phyloP scores from a whole-genome alignment of 2,797 vertebrate species.

The Alauda arvensis region DNA sequence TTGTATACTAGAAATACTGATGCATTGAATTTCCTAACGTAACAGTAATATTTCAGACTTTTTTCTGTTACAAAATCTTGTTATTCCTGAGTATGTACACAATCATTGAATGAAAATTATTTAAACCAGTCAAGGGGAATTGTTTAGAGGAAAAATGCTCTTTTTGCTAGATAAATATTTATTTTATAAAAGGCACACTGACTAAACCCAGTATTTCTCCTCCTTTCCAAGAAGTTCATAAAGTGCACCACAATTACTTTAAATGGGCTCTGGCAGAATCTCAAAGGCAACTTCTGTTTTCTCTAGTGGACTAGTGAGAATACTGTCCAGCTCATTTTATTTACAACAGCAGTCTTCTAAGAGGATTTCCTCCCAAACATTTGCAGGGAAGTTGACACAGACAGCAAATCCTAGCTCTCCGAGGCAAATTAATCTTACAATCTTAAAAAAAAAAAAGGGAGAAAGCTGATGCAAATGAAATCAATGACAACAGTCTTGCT shows the following conservation, averaged over 20 bases:
- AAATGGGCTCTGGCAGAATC: neutral
- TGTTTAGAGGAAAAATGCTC: neutral
- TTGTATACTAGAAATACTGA: neutral
- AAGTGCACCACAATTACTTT: neutral
- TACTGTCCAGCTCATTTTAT: neutral
- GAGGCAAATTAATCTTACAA: neutral
- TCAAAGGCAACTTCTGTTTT: neutral
- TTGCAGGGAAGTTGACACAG: neutral
- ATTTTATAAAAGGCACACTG: neutral
- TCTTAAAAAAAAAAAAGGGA: too few relatives aligned
- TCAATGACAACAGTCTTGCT: neutral
- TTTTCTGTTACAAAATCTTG: neutral
- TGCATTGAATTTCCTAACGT: neutral
- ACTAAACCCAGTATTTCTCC: neutral
- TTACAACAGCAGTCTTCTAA: neutral
- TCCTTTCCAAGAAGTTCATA: neutral
- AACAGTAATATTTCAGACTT: neutral
- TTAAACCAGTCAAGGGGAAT: neutral
- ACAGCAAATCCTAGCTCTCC: neutral
- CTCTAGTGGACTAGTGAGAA: neutral
- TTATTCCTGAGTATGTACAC: neutral
- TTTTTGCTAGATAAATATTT: neutral
- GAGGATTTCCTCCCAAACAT: slow-evolving; percentile 7
- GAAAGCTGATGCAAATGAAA: neutral
- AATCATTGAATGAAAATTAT: neutral